Evolutionary conservation across 2,113 vertebrate genomes (phyloP).

Genomic region (Talpa occidentalis): DNA sequence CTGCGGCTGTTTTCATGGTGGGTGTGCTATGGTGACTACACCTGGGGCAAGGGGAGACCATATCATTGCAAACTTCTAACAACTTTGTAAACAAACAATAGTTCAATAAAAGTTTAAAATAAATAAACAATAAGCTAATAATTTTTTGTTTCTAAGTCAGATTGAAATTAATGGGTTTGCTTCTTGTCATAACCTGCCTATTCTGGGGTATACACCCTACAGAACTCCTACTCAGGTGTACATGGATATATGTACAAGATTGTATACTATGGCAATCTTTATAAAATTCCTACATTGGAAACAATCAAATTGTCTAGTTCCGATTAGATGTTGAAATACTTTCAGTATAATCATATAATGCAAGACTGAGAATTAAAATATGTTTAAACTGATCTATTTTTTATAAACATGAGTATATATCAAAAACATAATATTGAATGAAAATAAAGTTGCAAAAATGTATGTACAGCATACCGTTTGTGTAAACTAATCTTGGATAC

Average conservation of each 20-base stretch:
- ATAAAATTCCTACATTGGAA: not conserved
- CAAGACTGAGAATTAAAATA: not conserved
- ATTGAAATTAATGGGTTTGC: not conserved
- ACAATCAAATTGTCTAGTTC: not conserved
- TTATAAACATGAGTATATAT: not conserved
- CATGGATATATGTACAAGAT: not conserved
- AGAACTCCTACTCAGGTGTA: not conserved
- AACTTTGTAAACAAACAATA: not conserved
- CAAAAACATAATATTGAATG: not conserved
- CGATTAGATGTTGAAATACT: not conserved
- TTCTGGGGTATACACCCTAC: not conserved
- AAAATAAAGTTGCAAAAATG: not conserved
- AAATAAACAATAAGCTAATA: not conserved
- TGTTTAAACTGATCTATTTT: not conserved
- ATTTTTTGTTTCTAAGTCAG: not conserved
- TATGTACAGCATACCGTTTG: not conserved
- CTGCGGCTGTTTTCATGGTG: no score
- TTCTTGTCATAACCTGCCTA: not conserved
- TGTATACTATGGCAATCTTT: not conserved
- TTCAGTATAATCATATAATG: not conserved
- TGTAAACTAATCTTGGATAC: not conserved
- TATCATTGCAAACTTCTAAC: no score
- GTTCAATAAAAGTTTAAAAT: not conserved
- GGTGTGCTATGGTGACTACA: no score
- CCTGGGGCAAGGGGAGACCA: no score